Evolutionary conservation across 2,113 vertebrate species (phyloP).

Genomic region (Centropus bengalensis): DNA sequence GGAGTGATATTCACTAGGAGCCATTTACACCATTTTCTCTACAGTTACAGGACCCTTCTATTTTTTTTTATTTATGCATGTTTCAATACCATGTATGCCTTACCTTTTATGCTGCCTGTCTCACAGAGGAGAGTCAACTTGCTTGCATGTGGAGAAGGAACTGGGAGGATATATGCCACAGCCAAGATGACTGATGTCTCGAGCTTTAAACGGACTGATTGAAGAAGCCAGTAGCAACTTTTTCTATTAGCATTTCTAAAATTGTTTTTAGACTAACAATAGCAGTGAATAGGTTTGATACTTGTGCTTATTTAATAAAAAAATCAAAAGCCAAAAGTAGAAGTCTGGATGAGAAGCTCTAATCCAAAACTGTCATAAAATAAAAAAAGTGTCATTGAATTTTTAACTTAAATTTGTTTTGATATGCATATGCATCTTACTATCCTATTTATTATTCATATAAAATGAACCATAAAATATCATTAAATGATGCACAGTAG

Average conservation of each 20-base stretch:
- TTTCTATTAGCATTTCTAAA: background rate
- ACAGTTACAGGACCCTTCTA: background rate
- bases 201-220: background rate
- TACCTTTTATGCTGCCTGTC: background rate
- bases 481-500: background rate
- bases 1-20: background rate
- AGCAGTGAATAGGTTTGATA: background rate
- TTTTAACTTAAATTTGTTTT: background rate
- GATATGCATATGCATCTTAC: background rate
- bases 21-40: background rate
- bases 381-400: background rate
- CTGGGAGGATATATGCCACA: background rate
- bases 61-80: background rate
- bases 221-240: background rate
- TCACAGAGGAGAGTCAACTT: background rate
- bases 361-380: background rate
- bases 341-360: background rate
- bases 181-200: accelerated
- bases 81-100: background rate
- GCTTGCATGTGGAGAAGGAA: background rate
- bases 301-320: background rate
- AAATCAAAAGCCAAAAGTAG: background rate
- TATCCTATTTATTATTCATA: background rate
- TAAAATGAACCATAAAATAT: conserved; percentile 19
- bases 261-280: background rate